A percentile compares a stretch with the other conserved stretches of the same genome.
These are phyloP conservation scores for Phallusia fumigata DNA, from an alignment of 23 tunicate species.

Conservation along the genomic window DNA sequence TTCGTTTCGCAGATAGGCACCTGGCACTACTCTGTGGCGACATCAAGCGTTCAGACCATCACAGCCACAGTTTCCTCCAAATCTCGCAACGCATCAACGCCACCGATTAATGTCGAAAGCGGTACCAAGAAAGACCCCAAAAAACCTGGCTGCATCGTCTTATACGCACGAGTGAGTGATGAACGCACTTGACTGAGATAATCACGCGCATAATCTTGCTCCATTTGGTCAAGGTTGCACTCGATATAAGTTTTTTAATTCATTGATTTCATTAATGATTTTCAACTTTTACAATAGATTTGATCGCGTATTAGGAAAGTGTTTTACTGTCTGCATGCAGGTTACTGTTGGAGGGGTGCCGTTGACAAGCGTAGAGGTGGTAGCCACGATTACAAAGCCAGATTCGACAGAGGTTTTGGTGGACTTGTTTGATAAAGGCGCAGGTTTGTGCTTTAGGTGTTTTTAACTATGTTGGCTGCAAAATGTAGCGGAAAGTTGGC, in stretches of 20 bases:
- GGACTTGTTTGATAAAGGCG: constrained; percentile 5
- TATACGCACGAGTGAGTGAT: constrained; percentile 14
- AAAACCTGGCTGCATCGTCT: background rate
- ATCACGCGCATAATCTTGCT: too few relatives aligned
- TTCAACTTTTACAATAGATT: too few relatives aligned
- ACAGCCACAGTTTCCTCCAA: constrained; percentile 19
- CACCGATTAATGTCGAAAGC: constrained; percentile 5
- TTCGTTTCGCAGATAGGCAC: background rate
- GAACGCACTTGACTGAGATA: too few relatives aligned
- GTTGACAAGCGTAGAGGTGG: background rate
- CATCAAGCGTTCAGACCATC: background rate
- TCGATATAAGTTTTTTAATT: too few relatives aligned
- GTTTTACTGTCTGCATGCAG: background rate
- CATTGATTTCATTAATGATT: too few relatives aligned
- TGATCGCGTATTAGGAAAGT: too few relatives aligned
- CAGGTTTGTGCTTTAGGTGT: background rate
- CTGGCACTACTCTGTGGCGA: constrained; percentile 12
- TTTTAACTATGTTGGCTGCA: too few relatives aligned
- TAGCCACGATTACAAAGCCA: background rate
- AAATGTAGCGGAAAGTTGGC: too few relatives aligned
- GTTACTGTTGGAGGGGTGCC: constrained; percentile 19
- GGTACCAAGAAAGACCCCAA: constrained; percentile 4
- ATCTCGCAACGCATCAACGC: background rate
- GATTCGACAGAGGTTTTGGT: background rate
- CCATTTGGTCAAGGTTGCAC: too few relatives aligned